These are phyloP conservation scores for Napeogenes sylphis DNA, from an alignment of 2,888 invertebrate genomes.

Conservation along the genomic window DNA sequence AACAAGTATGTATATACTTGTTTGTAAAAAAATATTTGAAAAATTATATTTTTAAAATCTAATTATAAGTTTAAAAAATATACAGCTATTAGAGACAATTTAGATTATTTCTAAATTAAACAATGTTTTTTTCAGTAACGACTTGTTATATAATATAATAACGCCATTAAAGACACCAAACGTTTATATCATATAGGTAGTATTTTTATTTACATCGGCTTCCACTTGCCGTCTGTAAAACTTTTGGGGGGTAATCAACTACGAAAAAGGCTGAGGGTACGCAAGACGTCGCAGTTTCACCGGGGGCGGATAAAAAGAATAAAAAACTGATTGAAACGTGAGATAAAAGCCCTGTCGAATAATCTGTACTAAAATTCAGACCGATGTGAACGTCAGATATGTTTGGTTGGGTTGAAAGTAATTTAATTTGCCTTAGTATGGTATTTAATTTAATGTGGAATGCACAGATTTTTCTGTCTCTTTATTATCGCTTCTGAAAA, in stretches of 20 bases:
- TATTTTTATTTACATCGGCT: constrained; percentile 9
- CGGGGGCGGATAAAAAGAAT: constrained; percentile 26
- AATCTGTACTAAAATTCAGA: constrained; percentile 19
- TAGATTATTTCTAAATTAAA: too few relatives aligned
- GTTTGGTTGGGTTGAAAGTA: constrained; percentile 1
- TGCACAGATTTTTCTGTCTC: too few relatives aligned
- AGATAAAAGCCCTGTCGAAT: constrained; percentile 29
- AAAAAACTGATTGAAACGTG: constrained; percentile 30
- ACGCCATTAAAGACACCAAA: constrained; percentile 10
- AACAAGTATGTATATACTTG: too few relatives aligned
- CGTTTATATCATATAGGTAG: constrained; percentile 1
- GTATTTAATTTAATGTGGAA: neutral
- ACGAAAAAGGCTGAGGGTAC: constrained; percentile 29
- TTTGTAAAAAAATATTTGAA: too few relatives aligned
- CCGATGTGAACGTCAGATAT: constrained; percentile 19
- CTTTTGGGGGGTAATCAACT: constrained; percentile 37
- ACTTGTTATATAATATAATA: neutral
- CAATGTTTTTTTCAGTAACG: too few relatives aligned
- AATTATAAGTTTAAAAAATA: too few relatives aligned
- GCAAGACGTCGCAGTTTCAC: constrained; percentile 28
- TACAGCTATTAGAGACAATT: too few relatives aligned
- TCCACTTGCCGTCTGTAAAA: constrained; percentile 33
- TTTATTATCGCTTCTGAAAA: too few relatives aligned
- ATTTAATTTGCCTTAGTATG: neutral
- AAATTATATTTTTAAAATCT: too few relatives aligned